Evolutionary conservation across 2,888 invertebrate species (phyloP).

Genomic region (Eristalis intricaria): DNA sequence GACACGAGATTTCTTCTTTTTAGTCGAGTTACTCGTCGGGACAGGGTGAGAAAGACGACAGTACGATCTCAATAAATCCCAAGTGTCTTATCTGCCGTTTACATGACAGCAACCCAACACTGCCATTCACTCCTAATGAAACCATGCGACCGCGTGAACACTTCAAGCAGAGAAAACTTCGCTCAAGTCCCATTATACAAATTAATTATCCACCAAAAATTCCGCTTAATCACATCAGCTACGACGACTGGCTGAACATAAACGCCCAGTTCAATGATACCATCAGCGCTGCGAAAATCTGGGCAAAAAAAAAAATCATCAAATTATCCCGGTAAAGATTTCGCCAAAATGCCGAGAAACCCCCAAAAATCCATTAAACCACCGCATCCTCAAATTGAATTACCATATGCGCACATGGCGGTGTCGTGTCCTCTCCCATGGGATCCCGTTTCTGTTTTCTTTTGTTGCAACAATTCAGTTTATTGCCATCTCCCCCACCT

Average conservation of each 20-base stretch:
- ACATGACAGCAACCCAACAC: too few relatives aligned
- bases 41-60: too few relatives aligned
- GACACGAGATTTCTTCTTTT: too few relatives aligned
- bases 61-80: too few relatives aligned
- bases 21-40: too few relatives aligned
- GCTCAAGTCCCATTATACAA: too few relatives aligned
- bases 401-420: slow-evolving; percentile 35
- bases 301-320: slow-evolving; percentile 17
- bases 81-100: too few relatives aligned
- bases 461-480: slow-evolving; percentile 45
- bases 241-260: neutral
- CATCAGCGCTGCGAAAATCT: slow-evolving; percentile 16
- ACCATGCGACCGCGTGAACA: too few relatives aligned
- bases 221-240: slow-evolving; percentile 32
- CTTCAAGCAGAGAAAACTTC: too few relatives aligned
- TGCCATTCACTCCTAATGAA: too few relatives aligned
- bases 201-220: neutral
- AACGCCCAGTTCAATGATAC: slow-evolving; percentile 22
- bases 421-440: slow-evolving; percentile 20
- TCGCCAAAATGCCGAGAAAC: neutral
- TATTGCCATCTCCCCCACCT: neutral
- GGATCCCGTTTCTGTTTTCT: slow-evolving; percentile 5
- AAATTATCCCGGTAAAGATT: slow-evolving; percentile 49
- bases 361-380: slow-evolving; percentile 47
- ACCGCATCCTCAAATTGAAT: slow-evolving; percentile 49